A percentile compares a stretch with the other conserved stretches of the same genome.
phyloP scores from a whole-genome alignment of 2,113 vertebrate species.

The Menidia beryllina region DNA sequence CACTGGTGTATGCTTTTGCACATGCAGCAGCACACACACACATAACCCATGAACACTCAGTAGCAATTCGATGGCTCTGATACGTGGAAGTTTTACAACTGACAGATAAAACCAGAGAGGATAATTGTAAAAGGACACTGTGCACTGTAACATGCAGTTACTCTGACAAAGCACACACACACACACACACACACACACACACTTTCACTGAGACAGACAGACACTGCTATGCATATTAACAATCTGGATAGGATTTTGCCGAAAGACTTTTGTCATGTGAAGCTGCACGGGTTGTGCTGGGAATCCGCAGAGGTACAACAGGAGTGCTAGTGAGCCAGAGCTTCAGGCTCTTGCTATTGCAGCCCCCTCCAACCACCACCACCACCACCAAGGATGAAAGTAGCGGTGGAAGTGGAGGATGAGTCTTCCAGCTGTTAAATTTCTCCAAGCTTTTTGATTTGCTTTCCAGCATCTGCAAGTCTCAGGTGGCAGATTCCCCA shows the following conservation, averaged over 20 bases:
- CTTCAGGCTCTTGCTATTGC: constrained; percentile 60
- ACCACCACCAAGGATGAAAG: constrained; percentile 62
- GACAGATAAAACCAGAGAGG: constrained; percentile 65
- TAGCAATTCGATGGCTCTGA: constrained; percentile 79
- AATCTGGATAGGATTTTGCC: constrained; percentile 47
- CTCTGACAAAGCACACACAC: constrained; percentile 29
- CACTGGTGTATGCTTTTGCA: too few relatives aligned
- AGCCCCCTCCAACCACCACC: constrained; percentile 53
- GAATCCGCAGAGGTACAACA: constrained; percentile 54
- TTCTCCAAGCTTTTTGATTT: constrained; percentile 72
- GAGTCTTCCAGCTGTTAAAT: constrained; percentile 76
- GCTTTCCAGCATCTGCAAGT: constrained; percentile 70
- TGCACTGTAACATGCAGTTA: constrained; percentile 48
- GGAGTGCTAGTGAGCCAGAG: constrained; percentile 63
- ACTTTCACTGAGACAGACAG: constrained; percentile 33
- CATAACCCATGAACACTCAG: constrained; percentile 29
- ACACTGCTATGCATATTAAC: constrained; percentile 62
- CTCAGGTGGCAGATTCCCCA: constrained; percentile 78
- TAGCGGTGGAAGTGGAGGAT: constrained; percentile 58
- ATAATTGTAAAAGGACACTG: constrained; percentile 50
- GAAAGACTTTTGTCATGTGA: constrained; percentile 37
- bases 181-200: constrained; percentile 25
- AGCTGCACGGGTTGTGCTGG: constrained; percentile 30
- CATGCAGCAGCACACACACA: constrained; percentile 25
- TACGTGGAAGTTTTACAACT: constrained; percentile 72